Evolutionary conservation across 2,797 vertebrate species (phyloP).

Genomic region (Myotis vivesi): DNA sequence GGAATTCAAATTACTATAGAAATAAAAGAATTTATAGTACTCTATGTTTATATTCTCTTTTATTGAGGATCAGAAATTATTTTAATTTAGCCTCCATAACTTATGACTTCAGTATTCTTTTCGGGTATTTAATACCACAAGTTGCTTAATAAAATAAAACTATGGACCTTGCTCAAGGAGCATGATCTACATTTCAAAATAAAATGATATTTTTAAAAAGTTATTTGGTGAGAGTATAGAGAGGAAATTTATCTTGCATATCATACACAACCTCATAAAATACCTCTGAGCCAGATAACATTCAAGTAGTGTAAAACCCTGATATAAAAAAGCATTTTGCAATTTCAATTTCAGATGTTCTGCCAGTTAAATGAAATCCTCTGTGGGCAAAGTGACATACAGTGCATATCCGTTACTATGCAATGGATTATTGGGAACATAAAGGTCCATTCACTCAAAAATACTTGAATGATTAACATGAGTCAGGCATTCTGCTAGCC

Average conservation of each 20-base stretch:
- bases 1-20: slow-evolving; percentile 23
- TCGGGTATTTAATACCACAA: slow-evolving; percentile 24
- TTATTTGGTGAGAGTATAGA: slow-evolving; percentile 24
- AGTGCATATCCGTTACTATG: neutral
- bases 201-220: neutral
- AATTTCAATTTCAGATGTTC: slow-evolving; percentile 23
- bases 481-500: neutral
- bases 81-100: slow-evolving; percentile 15
- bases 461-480: neutral
- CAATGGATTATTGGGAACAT: neutral
- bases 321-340: slow-evolving; percentile 54
- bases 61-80: slow-evolving; percentile 32
- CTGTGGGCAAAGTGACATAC: neutral
- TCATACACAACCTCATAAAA: slow-evolving; percentile 42
- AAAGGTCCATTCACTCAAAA: neutral
- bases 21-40: slow-evolving; percentile 14
- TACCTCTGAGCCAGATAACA: slow-evolving; percentile 48
- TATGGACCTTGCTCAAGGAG: neutral
- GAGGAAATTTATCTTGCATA: slow-evolving; percentile 41
- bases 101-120: slow-evolving; percentile 57
- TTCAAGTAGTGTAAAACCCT: slow-evolving; percentile 18
- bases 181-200: slow-evolving; percentile 50
- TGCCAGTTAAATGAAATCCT: slow-evolving; percentile 28
- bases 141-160: slow-evolving; percentile 44
- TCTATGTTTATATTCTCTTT: neutral